A percentile compares a stretch with the other conserved stretches of the same genome.
These are phyloP conservation scores for Leistus spinibarbis DNA, from an alignment of 2,888 invertebrate species.

Conservation along the genomic window DNA sequence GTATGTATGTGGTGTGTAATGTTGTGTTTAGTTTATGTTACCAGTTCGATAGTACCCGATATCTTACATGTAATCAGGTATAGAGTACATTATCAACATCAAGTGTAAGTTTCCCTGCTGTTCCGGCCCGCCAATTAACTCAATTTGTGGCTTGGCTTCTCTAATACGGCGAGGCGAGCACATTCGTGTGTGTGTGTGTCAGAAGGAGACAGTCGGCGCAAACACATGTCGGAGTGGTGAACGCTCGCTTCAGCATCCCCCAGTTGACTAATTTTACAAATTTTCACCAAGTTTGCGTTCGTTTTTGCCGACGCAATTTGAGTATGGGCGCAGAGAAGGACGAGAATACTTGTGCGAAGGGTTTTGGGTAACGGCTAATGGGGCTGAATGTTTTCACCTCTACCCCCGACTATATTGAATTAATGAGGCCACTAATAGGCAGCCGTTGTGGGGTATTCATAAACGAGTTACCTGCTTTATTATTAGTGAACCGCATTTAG, in stretches of 20 bases:
- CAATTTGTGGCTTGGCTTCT: conserved; percentile 46
- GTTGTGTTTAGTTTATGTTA: conserved; percentile 15
- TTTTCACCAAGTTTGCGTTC: conserved; percentile 24
- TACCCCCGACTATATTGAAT: conserved; percentile 30
- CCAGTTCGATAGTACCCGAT: conserved; percentile 42
- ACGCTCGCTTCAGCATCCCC: conserved; percentile 15
- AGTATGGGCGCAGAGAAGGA: conserved; percentile 11
- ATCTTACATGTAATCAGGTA: conserved; percentile 48
- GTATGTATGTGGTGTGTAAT: conserved; percentile 8
- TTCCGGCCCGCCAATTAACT: conserved; percentile 50
- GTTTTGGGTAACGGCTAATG: conserved; percentile 11
- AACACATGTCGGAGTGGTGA: neutral
- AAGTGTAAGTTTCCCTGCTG: conserved; percentile 49
- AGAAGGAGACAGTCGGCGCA: neutral
- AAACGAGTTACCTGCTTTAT: conserved; percentile 38
- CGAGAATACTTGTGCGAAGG: neutral
- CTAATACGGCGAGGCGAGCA: too few species aligned
- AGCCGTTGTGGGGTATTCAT: conserved; percentile 29
- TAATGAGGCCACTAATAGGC: conserved; percentile 38
- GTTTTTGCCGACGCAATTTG: conserved; percentile 16
- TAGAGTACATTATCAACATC: conserved; percentile 47
- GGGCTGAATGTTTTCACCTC: conserved; percentile 16
- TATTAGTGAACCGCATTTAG: conserved; percentile 32
- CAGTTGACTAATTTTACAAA: conserved; percentile 39
- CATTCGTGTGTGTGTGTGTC: too few species aligned